Percentiles rank a stretch among this genome's conserved stretches.
Evolutionary conservation across 2,888 invertebrate genomes (phyloP).

Genomic region (Drosophila incognita): DNA sequence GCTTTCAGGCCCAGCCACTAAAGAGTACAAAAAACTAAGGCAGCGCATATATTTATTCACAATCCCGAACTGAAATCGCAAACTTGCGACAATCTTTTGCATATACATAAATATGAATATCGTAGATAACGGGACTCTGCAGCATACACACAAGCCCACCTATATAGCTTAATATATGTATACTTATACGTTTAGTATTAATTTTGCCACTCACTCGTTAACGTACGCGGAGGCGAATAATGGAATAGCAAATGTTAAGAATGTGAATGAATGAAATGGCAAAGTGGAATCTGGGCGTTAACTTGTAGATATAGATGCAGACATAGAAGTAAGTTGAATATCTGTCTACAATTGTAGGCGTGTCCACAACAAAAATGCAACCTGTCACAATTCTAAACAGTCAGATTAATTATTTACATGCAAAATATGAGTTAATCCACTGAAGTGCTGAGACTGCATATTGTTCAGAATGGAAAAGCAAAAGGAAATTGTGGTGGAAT

Average conservation of each 20-base stretch:
- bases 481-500: neutral
- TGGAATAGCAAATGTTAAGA: neutral
- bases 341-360: neutral
- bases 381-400: neutral
- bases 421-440: neutral
- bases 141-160: too few species aligned
- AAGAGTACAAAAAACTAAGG: neutral
- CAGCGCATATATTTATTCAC: too few species aligned
- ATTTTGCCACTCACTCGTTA: neutral
- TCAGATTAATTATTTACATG: neutral
- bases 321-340: neutral
- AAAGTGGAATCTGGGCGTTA: neutral
- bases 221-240: neutral
- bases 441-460: neutral
- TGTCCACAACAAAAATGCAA: neutral
- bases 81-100: neutral
- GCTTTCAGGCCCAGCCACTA: neutral
- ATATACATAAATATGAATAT: neutral
- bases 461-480: neutral
- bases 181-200: neutral
- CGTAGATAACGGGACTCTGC: too few species aligned
- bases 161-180: neutral
- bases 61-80: neutral
- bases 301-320: neutral
- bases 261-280: neutral